Evolutionary conservation across 1,140 invertebrate species (phyloP), one percentile per base, ranked within the genome.

Genomic region (Drosophila funebris): DNA sequence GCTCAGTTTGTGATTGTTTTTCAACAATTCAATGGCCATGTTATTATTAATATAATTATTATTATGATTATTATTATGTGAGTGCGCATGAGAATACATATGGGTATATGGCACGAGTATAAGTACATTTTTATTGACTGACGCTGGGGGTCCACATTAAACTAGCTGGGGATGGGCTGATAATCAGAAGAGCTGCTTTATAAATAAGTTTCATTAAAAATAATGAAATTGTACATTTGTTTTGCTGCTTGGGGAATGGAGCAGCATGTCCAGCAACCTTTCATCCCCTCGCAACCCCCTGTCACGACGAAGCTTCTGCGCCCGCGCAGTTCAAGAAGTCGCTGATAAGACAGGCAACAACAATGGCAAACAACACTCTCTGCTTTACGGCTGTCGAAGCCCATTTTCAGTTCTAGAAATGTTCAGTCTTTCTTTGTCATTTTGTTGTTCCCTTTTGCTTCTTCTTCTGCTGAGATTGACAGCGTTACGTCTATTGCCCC

Each of bases 141-240:
- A 31, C 52, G 41, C 61, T 36, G 68, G 52, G 68, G 67, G 60
- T 61, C 57, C 29, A 48, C 20, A 52, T 33, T 16, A n/a, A n/a
- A n/a, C n/a, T n/a, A n/a, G 27, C 41, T 31, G 14, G 5, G 36
- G 31, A 20, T 37, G 36, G 36, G 33, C 52, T 60, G 62, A 72
- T 72, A 72, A 72, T 52, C 52, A 16, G 4, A 14, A 41, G 13
- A 41, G 16, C n/a, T 13, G 56, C 33, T 13, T 36, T 52, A 46
- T 46, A 58, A 66, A 52, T 67, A 33, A 41, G 50, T 50, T 66
- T 66, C 44, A 66, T 66, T 71, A 50, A 58, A 67, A 36, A 67
- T 54, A 67, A 61, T 61, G 22, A 67, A 67, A 60, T 22, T 60
- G 54, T 4, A 18, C n/a, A 31, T 27, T 66, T 52, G 18, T 52